These are phyloP conservation scores for Hydroisotoma schaefferi DNA, from an alignment of 2,888 invertebrate genomes.

Conservation along the genomic window DNA sequence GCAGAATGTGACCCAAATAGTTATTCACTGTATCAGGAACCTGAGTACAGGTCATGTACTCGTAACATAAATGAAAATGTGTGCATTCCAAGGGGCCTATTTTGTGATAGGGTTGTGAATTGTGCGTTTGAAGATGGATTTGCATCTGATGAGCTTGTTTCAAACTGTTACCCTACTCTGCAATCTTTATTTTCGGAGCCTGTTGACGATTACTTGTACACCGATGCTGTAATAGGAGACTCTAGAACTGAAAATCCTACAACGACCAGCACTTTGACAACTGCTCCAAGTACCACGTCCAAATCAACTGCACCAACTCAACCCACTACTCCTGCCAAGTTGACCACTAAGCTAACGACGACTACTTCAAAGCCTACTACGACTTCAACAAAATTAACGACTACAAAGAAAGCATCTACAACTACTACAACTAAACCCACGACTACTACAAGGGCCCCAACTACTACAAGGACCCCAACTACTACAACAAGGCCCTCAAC, in stretches of 20 bases:
- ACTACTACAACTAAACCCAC: neutral
- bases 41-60: neutral
- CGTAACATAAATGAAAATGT: conserved; percentile 11
- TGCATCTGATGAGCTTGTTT: conserved; percentile 29
- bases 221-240: too few relatives aligned
- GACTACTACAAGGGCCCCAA: neutral
- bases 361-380: conserved; percentile 1
- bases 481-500: neutral
- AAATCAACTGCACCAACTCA: conserved; percentile 1
- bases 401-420: neutral
- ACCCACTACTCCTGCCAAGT: neutral
- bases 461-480: neutral
- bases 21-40: too few relatives aligned
- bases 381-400: neutral
- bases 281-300: neutral
- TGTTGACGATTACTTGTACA: neutral
- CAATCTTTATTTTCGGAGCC: conserved; percentile 1
- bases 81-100: conserved; percentile 28
- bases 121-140: conserved; percentile 34
- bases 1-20: too few relatives aligned
- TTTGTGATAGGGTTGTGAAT: conserved; percentile 33
- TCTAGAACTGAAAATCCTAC: neutral
- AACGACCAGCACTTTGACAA: conserved; percentile 1
- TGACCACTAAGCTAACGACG: conserved; percentile 1
- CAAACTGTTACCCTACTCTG: conserved; percentile 17